Conservation (phyloP, 2,113 vertebrate genomes). For the Ranitomeya variabilis region DNA sequence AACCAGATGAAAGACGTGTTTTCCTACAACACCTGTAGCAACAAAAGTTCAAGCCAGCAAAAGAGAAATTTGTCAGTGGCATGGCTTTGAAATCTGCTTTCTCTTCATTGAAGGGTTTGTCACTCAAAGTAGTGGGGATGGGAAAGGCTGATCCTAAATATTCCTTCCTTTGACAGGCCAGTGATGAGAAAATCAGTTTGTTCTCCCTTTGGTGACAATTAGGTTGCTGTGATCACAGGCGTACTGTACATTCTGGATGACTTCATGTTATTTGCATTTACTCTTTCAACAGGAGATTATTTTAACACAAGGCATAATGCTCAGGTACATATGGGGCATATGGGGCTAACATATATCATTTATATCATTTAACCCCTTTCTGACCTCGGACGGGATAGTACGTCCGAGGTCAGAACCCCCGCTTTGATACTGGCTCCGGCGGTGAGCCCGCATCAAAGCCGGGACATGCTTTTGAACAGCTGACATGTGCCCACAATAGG, state of each 20-base stretch:
- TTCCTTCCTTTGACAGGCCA: constrained; percentile 54
- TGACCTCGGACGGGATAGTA: no score
- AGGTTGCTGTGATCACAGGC: constrained; percentile 32
- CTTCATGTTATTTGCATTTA: constrained; percentile 12
- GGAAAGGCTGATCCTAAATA: constrained; percentile 50
- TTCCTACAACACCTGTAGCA: constrained; percentile 70
- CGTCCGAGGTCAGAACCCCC: no score
- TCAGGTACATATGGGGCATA: not conserved
- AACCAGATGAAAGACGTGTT: constrained; percentile 66
- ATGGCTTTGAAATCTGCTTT: constrained; percentile 70
- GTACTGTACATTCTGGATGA: not conserved
- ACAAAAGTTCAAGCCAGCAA: constrained; percentile 63
- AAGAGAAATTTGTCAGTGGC: constrained; percentile 60
- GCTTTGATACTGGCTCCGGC: no score
- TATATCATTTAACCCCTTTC: no score
- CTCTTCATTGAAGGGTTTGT: constrained; percentile 61
- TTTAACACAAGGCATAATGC: not conserved
- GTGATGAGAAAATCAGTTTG: constrained; percentile 50
- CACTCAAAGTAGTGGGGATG: constrained; percentile 65
- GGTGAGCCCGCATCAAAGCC: no score
- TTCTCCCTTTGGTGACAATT: constrained; percentile 54
- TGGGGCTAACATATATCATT: not conserved
- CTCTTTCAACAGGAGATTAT: not conserved
- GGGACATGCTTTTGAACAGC: no score
- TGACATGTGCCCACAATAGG: no score